These are phyloP conservation scores for Gymnocypris eckloni DNA, from an alignment of 2,797 vertebrate species.

Conservation along the genomic window DNA sequence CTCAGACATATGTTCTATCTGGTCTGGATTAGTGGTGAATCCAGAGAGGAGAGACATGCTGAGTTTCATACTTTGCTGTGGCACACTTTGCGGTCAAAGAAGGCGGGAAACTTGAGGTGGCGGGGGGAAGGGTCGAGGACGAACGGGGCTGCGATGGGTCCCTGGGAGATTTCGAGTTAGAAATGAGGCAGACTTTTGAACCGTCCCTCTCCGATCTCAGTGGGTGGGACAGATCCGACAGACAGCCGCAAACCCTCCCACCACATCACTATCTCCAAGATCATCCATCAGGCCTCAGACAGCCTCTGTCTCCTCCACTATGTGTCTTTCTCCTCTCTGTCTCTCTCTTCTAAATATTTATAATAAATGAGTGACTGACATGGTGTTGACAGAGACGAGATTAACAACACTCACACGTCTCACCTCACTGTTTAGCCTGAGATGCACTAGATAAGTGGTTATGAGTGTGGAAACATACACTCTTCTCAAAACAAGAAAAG, in stretches of 20 bases:
- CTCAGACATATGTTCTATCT: constrained; percentile 13
- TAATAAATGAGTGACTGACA: constrained; percentile 49
- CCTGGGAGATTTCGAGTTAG: background rate
- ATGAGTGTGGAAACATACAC: constrained; percentile 16
- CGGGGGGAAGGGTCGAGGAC: background rate
- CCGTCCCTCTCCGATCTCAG: constrained; percentile 9
- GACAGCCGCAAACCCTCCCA: constrained; percentile 15
- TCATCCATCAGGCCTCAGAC: constrained; percentile 40
- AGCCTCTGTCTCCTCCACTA: background rate
- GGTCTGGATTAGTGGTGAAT: constrained; percentile 37
- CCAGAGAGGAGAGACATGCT: constrained; percentile 23
- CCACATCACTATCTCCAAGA: constrained; percentile 26
- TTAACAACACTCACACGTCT: constrained; percentile 42
- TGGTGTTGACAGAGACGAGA: constrained; percentile 47
- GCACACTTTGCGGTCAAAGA: constrained; percentile 20
- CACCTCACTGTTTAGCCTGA: constrained; percentile 54
- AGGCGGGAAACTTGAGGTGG: constrained; percentile 22
- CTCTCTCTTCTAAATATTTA: constrained; percentile 59
- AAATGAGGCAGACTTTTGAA: background rate
- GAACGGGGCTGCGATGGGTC: background rate
- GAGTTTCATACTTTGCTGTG: constrained; percentile 21
- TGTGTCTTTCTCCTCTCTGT: constrained; percentile 34
- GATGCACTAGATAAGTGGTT: constrained; percentile 44
- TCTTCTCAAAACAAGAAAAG: constrained; percentile 20
- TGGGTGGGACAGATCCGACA: constrained; percentile 46